These are phyloP conservation scores for Prenolepis imparis DNA, from an alignment of 2,888 invertebrate species.

Conservation along the genomic window DNA sequence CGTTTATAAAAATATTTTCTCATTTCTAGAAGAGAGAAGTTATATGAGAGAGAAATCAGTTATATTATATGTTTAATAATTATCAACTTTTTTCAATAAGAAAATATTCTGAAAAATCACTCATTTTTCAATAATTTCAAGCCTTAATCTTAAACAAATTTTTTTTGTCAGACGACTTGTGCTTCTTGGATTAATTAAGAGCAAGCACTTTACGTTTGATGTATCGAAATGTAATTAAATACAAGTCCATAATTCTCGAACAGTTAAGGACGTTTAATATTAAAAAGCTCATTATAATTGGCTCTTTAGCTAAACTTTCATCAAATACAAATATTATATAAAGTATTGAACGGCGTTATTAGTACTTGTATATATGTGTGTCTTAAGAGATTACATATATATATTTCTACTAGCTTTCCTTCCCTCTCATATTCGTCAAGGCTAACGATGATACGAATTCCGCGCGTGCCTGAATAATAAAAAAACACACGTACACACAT, in stretches of 20 bases:
- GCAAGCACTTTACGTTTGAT: neutral
- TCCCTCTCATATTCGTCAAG: constrained; percentile 17
- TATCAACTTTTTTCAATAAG: neutral
- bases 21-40: neutral
- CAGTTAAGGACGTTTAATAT: neutral
- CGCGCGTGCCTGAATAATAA: constrained; percentile 36
- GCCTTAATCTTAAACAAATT: neutral
- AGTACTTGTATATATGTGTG: constrained; percentile 1
- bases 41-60: neutral
- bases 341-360: neutral
- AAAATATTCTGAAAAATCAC: neutral
- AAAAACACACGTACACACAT: neutral
- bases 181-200: neutral
- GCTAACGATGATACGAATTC: constrained; percentile 43
- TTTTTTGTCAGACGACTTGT: neutral
- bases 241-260: neutral
- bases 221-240: neutral
- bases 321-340: constrained; percentile 6
- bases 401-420: neutral
- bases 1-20: neutral
- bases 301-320: constrained; percentile 7
- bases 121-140: neutral
- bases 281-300: neutral
- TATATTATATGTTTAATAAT: neutral
- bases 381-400: neutral